Percentiles rank a stretch among this genome's conserved stretches.
phyloP scores from a whole-genome alignment of 64 coral and sea anemone genomes.

The Anthopleura sola region DNA sequence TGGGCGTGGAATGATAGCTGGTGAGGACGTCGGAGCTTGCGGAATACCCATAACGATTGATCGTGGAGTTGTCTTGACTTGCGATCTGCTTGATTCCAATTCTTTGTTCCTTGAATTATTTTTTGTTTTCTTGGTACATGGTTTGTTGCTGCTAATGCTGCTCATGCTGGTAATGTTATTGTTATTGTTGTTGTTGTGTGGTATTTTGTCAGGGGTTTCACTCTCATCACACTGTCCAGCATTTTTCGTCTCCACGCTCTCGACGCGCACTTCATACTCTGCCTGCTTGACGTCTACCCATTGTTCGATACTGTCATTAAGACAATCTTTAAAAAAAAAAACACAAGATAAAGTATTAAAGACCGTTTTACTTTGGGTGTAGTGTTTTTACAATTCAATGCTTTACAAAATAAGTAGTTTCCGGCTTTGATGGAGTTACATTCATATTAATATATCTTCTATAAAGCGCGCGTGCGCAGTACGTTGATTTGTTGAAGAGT shows the following conservation, averaged over 20 bases:
- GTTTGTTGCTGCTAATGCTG: background rate
- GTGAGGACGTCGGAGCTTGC: background rate
- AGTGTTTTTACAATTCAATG: no score
- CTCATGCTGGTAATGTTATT: background rate
- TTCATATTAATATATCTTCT: no score
- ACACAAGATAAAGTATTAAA: background rate
- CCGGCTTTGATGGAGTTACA: no score
- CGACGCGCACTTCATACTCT: background rate
- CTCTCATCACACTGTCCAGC: background rate
- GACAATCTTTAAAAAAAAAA: background rate
- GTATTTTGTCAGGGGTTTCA: background rate
- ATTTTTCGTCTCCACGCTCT: background rate
- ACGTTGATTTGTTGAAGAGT: no score
- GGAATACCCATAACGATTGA: background rate
- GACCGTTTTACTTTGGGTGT: background rate
- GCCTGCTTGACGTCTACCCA: background rate
- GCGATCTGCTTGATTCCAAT: background rate
- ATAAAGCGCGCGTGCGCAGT: no score
- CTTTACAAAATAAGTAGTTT: no score
- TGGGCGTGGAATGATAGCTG: background rate
- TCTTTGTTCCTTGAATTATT: background rate
- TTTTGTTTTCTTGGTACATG: background rate
- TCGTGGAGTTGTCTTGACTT: background rate
- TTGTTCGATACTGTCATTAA: slow-evolving; percentile 19
- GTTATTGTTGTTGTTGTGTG: slow-evolving; percentile 3